Evolutionary conservation across 2,888 invertebrate species (phyloP), one percentile per base, ranked within the genome.

Genomic region (Hirtodrosophila trivittata): DNA sequence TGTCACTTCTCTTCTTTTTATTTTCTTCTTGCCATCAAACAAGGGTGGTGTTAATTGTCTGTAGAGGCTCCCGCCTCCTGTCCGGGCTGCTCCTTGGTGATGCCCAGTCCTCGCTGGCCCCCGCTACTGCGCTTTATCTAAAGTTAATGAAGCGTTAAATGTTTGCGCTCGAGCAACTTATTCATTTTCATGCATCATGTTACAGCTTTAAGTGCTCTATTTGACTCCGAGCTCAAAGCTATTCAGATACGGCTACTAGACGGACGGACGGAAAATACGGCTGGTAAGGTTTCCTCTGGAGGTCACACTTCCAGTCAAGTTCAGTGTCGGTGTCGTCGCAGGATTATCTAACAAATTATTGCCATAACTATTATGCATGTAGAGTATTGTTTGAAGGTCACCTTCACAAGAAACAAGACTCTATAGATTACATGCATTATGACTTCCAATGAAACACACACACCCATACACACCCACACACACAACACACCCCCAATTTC

Each of bases 131-230:
- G 68, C 68, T 73, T 82, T 83, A 84, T 83, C 87, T 73, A 66
- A 81, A 86, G 82, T 83, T 83, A 83, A 83, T 83, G 87, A 83
- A 83, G 87, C 82, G 87, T 83, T 83, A 83, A 83, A 83, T 86
- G 82, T 77, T 85, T 81, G 82, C 80, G 84, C 78, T 86, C 63
- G 70, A 75, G 77, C 77, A 81, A 81, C 66, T 83, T 83, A 86
- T 86, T 84, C 82, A 77, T 84, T 86, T 86, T 86, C 78, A 77
- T 82, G 85, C 70, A 75, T 81, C 72, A 56, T 50, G 77, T 72
- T 81, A 84, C 72, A 66, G 82, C 81, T 84, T 77, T 73, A 86
- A 86, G 86, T 86, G 85, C 82, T 82, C 75, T 84, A 85, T 82
- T 84, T 73, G 67, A 38, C 51, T 33, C 49, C n/a, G 39, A 33